Percentiles rank a stretch among this genome's conserved stretches.
Evolutionary conservation across 1,140 invertebrate species (phyloP).

Genomic region (Lerema accius): DNA sequence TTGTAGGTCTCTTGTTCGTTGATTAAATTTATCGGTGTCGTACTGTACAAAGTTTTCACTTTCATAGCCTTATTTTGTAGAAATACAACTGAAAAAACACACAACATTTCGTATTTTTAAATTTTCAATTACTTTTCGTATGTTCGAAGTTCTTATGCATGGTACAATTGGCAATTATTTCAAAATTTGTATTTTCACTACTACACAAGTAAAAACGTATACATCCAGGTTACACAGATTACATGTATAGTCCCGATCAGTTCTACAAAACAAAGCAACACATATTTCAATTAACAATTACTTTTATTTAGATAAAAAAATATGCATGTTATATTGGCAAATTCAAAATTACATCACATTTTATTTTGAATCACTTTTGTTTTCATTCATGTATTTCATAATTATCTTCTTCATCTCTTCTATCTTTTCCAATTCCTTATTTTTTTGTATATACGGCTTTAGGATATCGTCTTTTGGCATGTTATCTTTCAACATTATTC

Average conservation of each 20-base stretch:
- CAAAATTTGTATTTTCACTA: neutral
- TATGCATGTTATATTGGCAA: too few species aligned
- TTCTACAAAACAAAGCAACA: too few species aligned
- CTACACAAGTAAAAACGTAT: too few species aligned
- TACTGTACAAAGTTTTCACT: constrained; percentile 60
- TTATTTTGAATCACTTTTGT: too few species aligned
- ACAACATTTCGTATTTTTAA: constrained; percentile 4
- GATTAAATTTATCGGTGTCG: constrained; percentile 60
- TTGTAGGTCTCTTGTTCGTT: constrained; percentile 50
- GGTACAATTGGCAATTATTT: constrained; percentile 27
- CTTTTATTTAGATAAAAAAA: too few species aligned
- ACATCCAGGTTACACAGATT: too few species aligned
- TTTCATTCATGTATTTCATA: too few species aligned
- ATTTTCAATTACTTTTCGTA: constrained; percentile 9
- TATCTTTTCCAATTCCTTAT: constrained; percentile 6
- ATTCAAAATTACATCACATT: too few species aligned
- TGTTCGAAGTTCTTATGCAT: constrained; percentile 19
- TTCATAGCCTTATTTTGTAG: constrained; percentile 34
- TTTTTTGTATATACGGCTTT: constrained; percentile 24
- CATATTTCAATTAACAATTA: too few species aligned
- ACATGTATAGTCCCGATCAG: too few species aligned
- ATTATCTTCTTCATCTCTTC: neutral
- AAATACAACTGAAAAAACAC: constrained; percentile 18
- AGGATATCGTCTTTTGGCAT: constrained; percentile 14
- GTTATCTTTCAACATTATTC: constrained; percentile 12